Conservation (phyloP, 2,888 invertebrate genomes). For the Netelia melanura region DNA sequence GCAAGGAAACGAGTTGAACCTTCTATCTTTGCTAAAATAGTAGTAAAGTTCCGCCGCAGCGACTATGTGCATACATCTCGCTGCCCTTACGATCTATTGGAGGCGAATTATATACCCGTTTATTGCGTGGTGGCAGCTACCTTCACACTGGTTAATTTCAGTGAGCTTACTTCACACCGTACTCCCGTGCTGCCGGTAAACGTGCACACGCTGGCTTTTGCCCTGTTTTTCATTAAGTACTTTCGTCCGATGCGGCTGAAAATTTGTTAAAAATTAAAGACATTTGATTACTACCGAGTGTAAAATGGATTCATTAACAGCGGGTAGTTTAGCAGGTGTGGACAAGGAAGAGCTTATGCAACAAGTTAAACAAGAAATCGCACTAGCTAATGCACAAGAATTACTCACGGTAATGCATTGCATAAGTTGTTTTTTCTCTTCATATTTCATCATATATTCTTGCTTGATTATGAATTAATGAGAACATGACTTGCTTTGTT, state of each 20-base stretch:
- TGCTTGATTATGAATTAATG: conserved; percentile 29
- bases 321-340: conserved; percentile 87
- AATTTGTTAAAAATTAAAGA: conserved; percentile 1
- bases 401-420: conserved; percentile 89
- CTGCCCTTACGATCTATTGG: too few species aligned
- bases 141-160: neutral
- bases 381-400: conserved; percentile 97
- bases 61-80: too few species aligned
- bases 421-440: conserved; percentile 65
- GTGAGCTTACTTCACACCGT: neutral
- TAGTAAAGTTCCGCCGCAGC: neutral
- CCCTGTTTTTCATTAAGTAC: neutral
- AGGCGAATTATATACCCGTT: too few species aligned
- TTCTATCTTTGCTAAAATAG: neutral
- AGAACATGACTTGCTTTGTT: conserved; percentile 13
- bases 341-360: conserved; percentile 96
- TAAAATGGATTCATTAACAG: conserved; percentile 87
- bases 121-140: neutral
- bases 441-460: conserved; percentile 53
- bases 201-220: neutral
- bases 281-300: neutral
- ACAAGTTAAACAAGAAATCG: conserved; percentile 97
- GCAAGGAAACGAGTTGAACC: neutral
- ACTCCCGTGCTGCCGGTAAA: neutral
- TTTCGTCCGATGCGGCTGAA: neutral